Base-by-base conservation (phyloP, 1,140 invertebrate genomes). In the Platyscapa corneri region DNA sequence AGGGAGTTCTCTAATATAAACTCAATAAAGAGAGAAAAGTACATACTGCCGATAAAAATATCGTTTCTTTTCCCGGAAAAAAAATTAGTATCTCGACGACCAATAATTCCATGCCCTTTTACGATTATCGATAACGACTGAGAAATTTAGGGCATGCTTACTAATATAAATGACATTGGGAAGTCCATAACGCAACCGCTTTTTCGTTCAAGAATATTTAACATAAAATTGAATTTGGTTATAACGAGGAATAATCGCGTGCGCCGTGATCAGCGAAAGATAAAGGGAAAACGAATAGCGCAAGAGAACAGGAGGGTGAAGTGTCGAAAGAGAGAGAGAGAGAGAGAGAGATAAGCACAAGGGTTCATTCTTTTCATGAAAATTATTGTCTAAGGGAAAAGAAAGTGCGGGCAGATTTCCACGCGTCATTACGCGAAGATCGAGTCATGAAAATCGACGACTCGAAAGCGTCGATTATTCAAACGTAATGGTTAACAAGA, bases 401-500 rank as follows among this genome's bases (percentile, higher is more conserved):
- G 42, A 23, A 74, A 34, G 74, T 27, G 67, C 85, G 39, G 83
- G 86, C 27, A 86, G 89, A 89, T 90, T 92, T 90, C 91, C 89
- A 93, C 91, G 92, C 91, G 90, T 92, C 92, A 92, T 93, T 93
- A 92, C 90, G 89, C 89, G 86, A 89, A 88, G 91, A 92, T 91
- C 90, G 90, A 91, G 91, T 92, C 92, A 92, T 91, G 92, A 91
- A 91, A 92, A 92, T 92, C 91, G 89, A 74, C 90, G 88, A 90
- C 83, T 90, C 88, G 89, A 89, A 8, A 75, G 72, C 72, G n/a
- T 67, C 91, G 91, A 93, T 93, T 93, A 91, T 92, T 93, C 92
- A 92, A 92, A 93, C 90, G 91, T 91, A 91, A 92, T 90, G 91
- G 89, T 88, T 93, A 92, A 93, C 92, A 89, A 92, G 92, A 92